phyloP scores from a whole-genome alignment of 1,140 invertebrate genomes.

The Cephus cinctus region DNA sequence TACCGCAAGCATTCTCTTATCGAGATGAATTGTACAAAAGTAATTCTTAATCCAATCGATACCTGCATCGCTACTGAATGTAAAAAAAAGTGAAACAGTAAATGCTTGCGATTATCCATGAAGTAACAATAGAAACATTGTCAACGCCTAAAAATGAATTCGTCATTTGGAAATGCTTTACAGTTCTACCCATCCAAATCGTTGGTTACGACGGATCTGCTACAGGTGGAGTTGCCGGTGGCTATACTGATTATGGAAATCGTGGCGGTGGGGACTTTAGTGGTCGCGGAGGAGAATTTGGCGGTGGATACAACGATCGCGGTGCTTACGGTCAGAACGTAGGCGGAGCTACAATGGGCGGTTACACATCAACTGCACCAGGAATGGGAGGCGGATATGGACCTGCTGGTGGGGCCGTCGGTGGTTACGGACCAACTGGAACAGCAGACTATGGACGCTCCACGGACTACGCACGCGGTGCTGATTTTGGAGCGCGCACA shows the following conservation, averaged over 20 bases:
- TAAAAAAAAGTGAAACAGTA: too few species aligned
- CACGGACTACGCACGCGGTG: conserved; percentile 43
- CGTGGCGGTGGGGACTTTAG: conserved; percentile 48
- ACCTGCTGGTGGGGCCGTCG: conserved; percentile 42
- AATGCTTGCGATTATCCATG: too few species aligned
- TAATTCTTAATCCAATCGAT: too few species aligned
- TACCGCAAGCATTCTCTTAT: too few species aligned
- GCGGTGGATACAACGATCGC: conserved; percentile 43
- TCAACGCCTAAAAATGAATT: too few species aligned
- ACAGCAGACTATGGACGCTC: conserved; percentile 47
- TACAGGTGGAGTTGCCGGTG: conserved; percentile 44
- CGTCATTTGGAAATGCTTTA: too few species aligned
- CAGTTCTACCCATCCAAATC: conserved; percentile 47
- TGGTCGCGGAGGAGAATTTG: conserved; percentile 33
- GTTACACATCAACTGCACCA: conserved; percentile 43
- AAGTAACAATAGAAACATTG: too few species aligned
- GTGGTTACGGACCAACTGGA: conserved; percentile 46
- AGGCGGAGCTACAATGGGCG: conserved; percentile 46
- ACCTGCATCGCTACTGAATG: too few species aligned
- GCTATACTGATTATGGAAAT: conserved; percentile 50
- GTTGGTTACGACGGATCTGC: conserved; percentile 47
- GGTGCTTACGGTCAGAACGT: conserved; percentile 48
- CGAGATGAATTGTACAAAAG: too few species aligned
- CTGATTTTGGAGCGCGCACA: conserved; percentile 45
- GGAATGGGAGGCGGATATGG: conserved; percentile 50